Conservation (phyloP, 1,140 invertebrate genomes). For the Cherax quadricarinatus region DNA sequence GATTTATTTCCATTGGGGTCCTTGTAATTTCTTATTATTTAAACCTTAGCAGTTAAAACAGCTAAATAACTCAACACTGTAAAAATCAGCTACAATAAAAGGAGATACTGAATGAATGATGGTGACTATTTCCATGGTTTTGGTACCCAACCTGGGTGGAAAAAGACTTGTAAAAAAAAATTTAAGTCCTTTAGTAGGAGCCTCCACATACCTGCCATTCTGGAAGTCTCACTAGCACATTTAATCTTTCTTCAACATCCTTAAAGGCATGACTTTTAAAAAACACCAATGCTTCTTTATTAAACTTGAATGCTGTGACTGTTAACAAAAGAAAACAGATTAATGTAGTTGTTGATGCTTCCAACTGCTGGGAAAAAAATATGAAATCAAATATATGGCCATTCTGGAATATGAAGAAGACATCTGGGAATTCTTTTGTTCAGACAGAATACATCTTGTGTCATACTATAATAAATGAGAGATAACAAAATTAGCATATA, state of each 20-base stretch:
- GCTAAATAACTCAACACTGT: too few species aligned
- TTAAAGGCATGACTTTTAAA: slow-evolving; percentile 8
- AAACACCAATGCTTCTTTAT: background rate
- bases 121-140: too few species aligned
- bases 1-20: too few species aligned
- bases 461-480: too few species aligned
- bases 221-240: background rate
- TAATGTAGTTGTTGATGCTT: background rate
- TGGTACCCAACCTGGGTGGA: too few species aligned
- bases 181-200: too few species aligned
- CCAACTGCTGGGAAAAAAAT: background rate
- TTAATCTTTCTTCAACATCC: slow-evolving; percentile 6
- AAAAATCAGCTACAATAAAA: too few species aligned
- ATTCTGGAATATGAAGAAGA: background rate
- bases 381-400: background rate
- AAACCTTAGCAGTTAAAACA: too few species aligned
- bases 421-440: background rate
- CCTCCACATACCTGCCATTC: background rate
- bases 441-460: too few species aligned
- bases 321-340: background rate
- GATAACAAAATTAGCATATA: background rate
- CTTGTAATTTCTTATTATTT: too few species aligned
- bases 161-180: too few species aligned
- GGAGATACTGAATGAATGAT: too few species aligned
- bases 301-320: background rate